Percentiles rank a stretch among this genome's conserved stretches.
Evolutionary conservation across 2,113 vertebrate species (phyloP).

Genomic region (Carollia perspicillata): DNA sequence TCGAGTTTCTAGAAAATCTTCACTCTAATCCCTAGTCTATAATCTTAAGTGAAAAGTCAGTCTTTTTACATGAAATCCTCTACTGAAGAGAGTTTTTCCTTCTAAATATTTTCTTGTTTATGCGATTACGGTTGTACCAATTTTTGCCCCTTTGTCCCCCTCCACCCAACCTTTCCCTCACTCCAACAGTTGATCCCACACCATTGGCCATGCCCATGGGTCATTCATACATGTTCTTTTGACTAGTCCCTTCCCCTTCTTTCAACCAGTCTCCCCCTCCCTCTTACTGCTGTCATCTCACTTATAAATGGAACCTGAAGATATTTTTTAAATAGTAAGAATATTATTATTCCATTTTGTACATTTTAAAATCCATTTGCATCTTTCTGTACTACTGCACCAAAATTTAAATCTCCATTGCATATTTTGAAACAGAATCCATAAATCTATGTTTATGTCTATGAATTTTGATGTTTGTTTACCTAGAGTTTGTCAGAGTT

Average conservation of each 20-base stretch:
- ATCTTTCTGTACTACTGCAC: conserved; percentile 16
- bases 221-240: too few relatives aligned
- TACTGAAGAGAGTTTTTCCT: background rate
- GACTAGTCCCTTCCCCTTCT: too few relatives aligned
- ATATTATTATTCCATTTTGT: conserved; percentile 31
- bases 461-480: conserved; percentile 57
- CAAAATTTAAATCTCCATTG: conserved; percentile 8
- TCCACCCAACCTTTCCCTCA: too few relatives aligned
- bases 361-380: background rate
- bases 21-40: background rate
- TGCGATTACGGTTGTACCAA: too few relatives aligned
- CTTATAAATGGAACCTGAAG: too few relatives aligned
- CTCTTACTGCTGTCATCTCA: too few relatives aligned
- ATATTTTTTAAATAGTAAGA: background rate
- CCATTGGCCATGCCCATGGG: too few relatives aligned
- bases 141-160: too few relatives aligned
- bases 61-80: conserved; percentile 12
- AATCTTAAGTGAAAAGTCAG: background rate
- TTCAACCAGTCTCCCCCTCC: too few relatives aligned
- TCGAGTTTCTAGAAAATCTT: background rate
- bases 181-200: too few relatives aligned
- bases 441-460: conserved; percentile 43
- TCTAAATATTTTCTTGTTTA: too few relatives aligned
- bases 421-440: conserved; percentile 43
- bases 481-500: conserved; percentile 50